These are phyloP conservation scores for Pinna nobilis DNA, from an alignment of 1,140 invertebrate genomes.

Conservation along the genomic window DNA sequence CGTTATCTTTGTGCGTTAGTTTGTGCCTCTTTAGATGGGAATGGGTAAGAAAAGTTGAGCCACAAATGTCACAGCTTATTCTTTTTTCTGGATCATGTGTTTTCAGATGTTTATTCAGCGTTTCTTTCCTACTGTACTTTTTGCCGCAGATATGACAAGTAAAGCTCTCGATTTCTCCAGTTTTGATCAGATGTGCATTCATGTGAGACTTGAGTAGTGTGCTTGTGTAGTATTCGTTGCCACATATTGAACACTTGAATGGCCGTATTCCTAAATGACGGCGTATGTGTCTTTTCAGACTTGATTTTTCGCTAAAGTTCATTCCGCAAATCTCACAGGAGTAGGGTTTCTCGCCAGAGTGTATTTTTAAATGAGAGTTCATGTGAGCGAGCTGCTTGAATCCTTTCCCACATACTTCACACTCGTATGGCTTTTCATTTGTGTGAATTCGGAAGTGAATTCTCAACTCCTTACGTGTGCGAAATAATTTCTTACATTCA, in stretches of 20 bases:
- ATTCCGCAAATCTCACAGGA: conserved; percentile 79
- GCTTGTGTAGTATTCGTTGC: conserved; percentile 4
- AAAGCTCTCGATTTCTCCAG: conserved; percentile 3
- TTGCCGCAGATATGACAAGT: conserved; percentile 8
- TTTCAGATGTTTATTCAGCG: conserved; percentile 25
- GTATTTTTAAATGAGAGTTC: conserved; percentile 93
- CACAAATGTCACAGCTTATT: conserved; percentile 18
- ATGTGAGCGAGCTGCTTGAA: conserved; percentile 94
- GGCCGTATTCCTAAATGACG: conserved; percentile 24
- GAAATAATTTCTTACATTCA: conserved; percentile 19
- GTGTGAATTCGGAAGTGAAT: conserved; percentile 31
- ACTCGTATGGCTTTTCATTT: conserved; percentile 79
- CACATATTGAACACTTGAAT: conserved; percentile 26
- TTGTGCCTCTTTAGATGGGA: conserved; percentile 24
- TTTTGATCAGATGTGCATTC: conserved; percentile 11
- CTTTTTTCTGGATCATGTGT: conserved; percentile 23
- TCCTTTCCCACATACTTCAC: conserved; percentile 87
- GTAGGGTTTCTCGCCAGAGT: conserved; percentile 96
- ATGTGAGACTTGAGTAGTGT: background rate
- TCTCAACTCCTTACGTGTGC: conserved; percentile 25
- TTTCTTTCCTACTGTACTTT: conserved; percentile 17
- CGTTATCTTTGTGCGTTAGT: conserved; percentile 8
- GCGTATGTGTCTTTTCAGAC: conserved; percentile 41
- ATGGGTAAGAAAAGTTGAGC: conserved; percentile 4
- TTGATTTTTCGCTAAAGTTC: conserved; percentile 40